Base-by-base conservation (phyloP, 2,797 vertebrate species). In the Arctocebus calabarensis region DNA sequence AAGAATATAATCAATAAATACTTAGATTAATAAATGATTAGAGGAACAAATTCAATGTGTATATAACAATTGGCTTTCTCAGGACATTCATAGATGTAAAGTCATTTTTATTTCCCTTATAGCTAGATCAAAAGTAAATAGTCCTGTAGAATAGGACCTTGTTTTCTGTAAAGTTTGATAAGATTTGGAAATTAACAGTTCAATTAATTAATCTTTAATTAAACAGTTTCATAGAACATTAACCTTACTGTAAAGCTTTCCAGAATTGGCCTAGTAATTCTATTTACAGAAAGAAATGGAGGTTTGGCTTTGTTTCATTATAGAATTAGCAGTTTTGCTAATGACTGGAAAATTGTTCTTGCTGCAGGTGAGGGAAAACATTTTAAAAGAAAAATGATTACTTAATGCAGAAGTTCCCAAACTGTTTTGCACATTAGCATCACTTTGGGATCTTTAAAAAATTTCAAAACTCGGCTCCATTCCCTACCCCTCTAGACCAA, bases 271-370 rank as follows among this genome's bases (percentile, higher is more conserved):
- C 2, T 71, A 14, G 14, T 75, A 73, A 96, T 96, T 70, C 45
- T 96, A 25, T 92, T 96, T 96, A 90, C n/a, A 93, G 70, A 96
- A 34, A 37, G 83, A 40, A 94, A 97, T 64, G 1, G 62, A 27
- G 8, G 32, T 90, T 29, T 95, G 81, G 3, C n/a, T 96, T 97
- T 48, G 12, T 96, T 97, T 94, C 48, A 96, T 96, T 79, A 96
- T 19, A 85, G 62, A 85, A 97, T 64, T 96, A 94, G 45, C 55
- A 79, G n/a, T 68, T 59, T 97, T 37, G 59, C 9, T 88, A 96
- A 94, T 79, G 37, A 91, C 14, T 52, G 95, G 7, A 57, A 94
- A 93, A 73, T 93, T 27, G 57, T 94, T 95, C 93, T 97, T 55
- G 88, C 52, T 89, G 0, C 59, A 61, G 4, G 2, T 86, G 61